A percentile compares a stretch with the other conserved stretches of the same genome.
Conservation (phyloP, 37 sponge, comb jelly and placozoan genomes). For the Ephydatia muelleri region DNA sequence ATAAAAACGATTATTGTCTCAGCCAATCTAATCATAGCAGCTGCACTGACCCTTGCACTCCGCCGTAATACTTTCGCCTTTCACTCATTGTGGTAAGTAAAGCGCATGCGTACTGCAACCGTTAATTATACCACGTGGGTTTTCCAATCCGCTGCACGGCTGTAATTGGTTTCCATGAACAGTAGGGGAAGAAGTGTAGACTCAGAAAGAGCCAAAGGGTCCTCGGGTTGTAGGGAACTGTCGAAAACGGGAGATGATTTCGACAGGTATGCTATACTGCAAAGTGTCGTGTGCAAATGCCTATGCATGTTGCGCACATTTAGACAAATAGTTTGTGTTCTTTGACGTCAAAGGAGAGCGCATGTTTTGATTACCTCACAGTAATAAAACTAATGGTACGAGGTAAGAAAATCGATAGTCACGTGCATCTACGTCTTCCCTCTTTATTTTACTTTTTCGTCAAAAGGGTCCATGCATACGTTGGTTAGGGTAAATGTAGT, state of each 20-base stretch:
- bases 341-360: too few relatives aligned
- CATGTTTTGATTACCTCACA: too few relatives aligned
- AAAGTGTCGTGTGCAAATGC: too few relatives aligned
- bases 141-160: background rate
- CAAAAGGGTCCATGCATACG: too few relatives aligned
- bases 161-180: background rate
- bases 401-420: too few relatives aligned
- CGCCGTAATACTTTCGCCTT: conserved; percentile 24
- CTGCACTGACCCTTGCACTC: conserved; percentile 15
- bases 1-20: background rate
- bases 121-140: background rate
- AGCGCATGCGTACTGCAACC: background rate
- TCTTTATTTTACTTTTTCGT: too few relatives aligned
- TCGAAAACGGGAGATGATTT: background rate
- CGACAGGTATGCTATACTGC: background rate
- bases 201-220: background rate
- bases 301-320: too few relatives aligned
- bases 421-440: too few relatives aligned
- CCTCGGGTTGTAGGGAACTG: background rate
- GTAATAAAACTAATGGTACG: too few relatives aligned
- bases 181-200: background rate
- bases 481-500: too few relatives aligned
- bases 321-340: too few relatives aligned
- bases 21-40: background rate
- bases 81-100: background rate